phyloP scores from a whole-genome alignment of 1,140 invertebrate species.

The Dreissena rostriformis region DNA sequence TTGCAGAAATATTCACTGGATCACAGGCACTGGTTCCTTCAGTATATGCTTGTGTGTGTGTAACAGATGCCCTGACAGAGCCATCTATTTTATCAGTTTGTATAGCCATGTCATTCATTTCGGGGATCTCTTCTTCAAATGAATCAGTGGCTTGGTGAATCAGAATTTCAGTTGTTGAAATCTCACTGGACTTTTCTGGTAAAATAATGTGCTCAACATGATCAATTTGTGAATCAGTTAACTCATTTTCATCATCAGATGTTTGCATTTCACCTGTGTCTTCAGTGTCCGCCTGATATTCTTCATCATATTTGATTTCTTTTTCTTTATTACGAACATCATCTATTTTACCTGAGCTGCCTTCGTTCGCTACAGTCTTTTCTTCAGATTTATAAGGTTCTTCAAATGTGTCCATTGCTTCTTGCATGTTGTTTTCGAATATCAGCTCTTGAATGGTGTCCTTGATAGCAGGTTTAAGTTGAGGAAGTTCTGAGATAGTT shows the following conservation, averaged over 20 bases:
- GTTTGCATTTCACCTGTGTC: too few relatives aligned
- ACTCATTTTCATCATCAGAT: too few relatives aligned
- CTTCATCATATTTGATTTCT: background rate
- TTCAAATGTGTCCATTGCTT: background rate
- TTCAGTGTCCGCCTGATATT: background rate
- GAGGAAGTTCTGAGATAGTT: background rate
- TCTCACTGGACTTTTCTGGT: background rate
- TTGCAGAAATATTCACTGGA: too few relatives aligned
- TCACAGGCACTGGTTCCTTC: too few relatives aligned
- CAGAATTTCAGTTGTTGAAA: background rate
- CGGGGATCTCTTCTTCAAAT: constrained; percentile 1
- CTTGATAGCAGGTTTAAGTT: background rate
- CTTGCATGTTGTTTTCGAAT: constrained; percentile 16
- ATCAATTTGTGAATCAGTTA: background rate
- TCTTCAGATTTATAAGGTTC: background rate
- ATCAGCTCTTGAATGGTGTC: constrained; percentile 40
- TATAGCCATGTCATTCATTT: background rate
- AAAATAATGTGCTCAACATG: background rate
- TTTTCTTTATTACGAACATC: background rate
- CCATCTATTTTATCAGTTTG: too few relatives aligned
- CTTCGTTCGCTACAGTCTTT: background rate
- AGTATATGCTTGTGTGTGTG: too few relatives aligned
- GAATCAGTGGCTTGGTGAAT: background rate
- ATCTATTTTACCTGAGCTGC: background rate
- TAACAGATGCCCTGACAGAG: too few relatives aligned